Percentiles rank a stretch among this genome's conserved stretches.
phyloP scores from a whole-genome alignment of 2,888 invertebrate species.

The Capitulum mitella region DNA sequence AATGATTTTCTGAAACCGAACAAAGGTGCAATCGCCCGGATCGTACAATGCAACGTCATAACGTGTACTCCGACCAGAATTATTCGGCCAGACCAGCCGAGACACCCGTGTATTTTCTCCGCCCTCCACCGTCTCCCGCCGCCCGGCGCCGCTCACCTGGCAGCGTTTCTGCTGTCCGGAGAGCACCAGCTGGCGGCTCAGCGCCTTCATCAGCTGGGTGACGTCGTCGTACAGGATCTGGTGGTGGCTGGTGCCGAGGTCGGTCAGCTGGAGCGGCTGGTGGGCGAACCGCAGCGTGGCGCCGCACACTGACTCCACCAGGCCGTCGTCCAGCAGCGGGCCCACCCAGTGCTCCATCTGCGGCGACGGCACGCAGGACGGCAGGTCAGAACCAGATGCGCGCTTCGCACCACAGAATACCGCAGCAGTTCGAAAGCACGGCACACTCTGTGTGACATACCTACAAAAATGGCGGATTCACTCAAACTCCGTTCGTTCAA shows the following conservation, averaged over 20 bases:
- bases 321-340: slow-evolving; percentile 46
- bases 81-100: too few relatives aligned
- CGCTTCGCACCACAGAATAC: too few relatives aligned
- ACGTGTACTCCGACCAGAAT: too few relatives aligned
- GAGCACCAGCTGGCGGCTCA: slow-evolving; percentile 45
- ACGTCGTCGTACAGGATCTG: slow-evolving; percentile 40
- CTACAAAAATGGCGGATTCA: too few relatives aligned
- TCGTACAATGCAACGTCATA: too few relatives aligned
- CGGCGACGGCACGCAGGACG: slow-evolving; percentile 18
- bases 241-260: slow-evolving; percentile 37
- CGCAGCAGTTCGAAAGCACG: too few relatives aligned
- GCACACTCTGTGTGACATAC: too few relatives aligned
- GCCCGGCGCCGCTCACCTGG: slow-evolving; percentile 43
- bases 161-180: slow-evolving; percentile 46
- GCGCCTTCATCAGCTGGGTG: slow-evolving; percentile 43
- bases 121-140: too few relatives aligned
- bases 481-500: too few relatives aligned
- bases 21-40: too few relatives aligned
- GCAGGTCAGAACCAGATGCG: neutral
- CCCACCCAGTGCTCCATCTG: slow-evolving; percentile 43
- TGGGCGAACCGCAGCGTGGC: slow-evolving; percentile 28
- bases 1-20: too few relatives aligned
- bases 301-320: slow-evolving; percentile 46
- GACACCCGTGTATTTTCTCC: too few relatives aligned
- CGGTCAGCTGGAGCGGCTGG: slow-evolving; percentile 35